A percentile compares a stretch with the other conserved stretches of the same genome.
These are phyloP conservation scores for Lepidochitona cinerea DNA, from an alignment of 2,888 invertebrate genomes.

Conservation along the genomic window DNA sequence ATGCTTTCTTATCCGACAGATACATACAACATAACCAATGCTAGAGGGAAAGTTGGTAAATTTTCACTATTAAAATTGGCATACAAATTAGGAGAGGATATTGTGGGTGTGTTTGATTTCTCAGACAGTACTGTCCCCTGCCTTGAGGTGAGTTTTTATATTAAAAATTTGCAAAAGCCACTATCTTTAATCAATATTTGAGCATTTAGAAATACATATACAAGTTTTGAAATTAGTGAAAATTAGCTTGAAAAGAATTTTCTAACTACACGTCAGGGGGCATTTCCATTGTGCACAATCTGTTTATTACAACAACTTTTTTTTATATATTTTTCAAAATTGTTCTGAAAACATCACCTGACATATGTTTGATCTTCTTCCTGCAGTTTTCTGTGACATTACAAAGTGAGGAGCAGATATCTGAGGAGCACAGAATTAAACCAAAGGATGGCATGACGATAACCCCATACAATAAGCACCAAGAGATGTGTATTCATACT, in stretches of 20 bases:
- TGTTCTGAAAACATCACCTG: too few species aligned
- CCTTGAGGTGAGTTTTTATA: slow-evolving; percentile 87
- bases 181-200: too few species aligned
- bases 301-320: too few species aligned
- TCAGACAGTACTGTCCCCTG: slow-evolving; percentile 90
- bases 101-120: slow-evolving; percentile 96
- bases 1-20: too few species aligned
- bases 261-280: too few species aligned
- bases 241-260: too few species aligned
- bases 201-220: too few species aligned
- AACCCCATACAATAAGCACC: slow-evolving; percentile 88
- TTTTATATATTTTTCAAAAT: too few species aligned
- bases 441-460: slow-evolving; percentile 71
- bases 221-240: too few species aligned
- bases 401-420: slow-evolving; percentile 88
- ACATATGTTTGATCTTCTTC: slow-evolving; percentile 12
- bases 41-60: slow-evolving; percentile 92
- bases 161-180: too few species aligned
- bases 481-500: slow-evolving; percentile 90
- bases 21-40: slow-evolving; percentile 74
- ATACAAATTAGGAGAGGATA: slow-evolving; percentile 97
- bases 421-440: slow-evolving; percentile 72
- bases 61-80: slow-evolving; percentile 96
- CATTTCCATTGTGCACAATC: too few species aligned
- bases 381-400: slow-evolving; percentile 87